phyloP scores from a whole-genome alignment of 2,888 invertebrate genomes.

The Cantharis flavilabris region DNA sequence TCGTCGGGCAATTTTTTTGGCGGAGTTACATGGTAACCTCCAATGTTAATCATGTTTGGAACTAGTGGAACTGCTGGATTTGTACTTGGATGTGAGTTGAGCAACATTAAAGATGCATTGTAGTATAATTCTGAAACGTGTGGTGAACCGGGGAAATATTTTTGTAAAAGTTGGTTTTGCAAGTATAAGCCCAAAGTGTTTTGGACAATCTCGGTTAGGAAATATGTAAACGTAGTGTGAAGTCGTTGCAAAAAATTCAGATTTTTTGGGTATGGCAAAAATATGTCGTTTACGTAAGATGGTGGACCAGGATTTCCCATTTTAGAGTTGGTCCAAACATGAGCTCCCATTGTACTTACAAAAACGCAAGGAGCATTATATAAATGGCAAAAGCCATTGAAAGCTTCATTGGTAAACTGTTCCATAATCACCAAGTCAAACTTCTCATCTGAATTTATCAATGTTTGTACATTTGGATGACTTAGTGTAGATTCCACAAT shows the following conservation, averaged over 20 bases:
- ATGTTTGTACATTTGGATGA: neutral
- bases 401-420: conserved; percentile 57
- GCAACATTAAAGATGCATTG: conserved; percentile 43
- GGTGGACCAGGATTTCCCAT: conserved; percentile 56
- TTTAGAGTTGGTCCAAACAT: conserved; percentile 54
- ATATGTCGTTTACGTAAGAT: conserved; percentile 57
- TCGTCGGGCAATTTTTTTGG: conserved; percentile 50
- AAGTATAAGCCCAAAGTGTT: conserved; percentile 26
- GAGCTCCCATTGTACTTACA: conserved; percentile 52
- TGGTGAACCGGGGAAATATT: conserved; percentile 32
- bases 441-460: neutral
- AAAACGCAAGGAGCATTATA: conserved; percentile 46
- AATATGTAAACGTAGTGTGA: conserved; percentile 55
- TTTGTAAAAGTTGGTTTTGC: conserved; percentile 29
- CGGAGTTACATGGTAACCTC: conserved; percentile 57
- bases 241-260: conserved; percentile 61
- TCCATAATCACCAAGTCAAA: conserved; percentile 51
- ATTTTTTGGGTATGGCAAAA: conserved; percentile 50
- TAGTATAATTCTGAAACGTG: conserved; percentile 36
- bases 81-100: conserved; percentile 58
- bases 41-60: conserved; percentile 63
- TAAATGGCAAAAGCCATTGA: conserved; percentile 48
- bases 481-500: neutral
- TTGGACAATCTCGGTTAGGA: conserved; percentile 25
- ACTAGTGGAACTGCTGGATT: conserved; percentile 58